phyloP scores from a whole-genome alignment of 2,797 vertebrate species.

The Poeciliopsis paucimaculata region DNA sequence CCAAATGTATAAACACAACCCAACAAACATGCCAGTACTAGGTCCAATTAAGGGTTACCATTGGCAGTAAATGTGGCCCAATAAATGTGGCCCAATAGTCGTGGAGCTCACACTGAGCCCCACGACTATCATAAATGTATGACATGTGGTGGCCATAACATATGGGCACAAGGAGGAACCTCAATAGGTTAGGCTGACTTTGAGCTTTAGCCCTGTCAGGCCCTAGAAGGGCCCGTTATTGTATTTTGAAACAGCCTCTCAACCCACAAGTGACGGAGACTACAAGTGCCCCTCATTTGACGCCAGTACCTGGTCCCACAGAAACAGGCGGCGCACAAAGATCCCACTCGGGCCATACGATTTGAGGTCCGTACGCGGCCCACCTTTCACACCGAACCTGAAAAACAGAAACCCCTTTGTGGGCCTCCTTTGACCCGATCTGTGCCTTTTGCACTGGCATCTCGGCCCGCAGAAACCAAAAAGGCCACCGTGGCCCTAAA shows the following conservation, averaged over 20 bases:
- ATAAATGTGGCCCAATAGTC: neutral
- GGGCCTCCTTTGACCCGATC: neutral
- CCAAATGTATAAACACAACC: neutral
- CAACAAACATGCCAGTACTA: neutral
- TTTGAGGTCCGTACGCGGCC: neutral
- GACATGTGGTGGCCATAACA: neutral
- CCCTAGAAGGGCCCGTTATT: neutral
- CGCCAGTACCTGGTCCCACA: neutral
- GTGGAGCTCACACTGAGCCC: neutral
- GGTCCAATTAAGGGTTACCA: neutral
- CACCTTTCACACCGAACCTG: neutral
- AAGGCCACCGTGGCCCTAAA: neutral
- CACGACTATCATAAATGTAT: neutral
- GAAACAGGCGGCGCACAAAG: neutral
- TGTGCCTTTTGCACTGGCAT: neutral
- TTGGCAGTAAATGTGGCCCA: neutral
- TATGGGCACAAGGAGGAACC: neutral
- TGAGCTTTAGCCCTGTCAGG: neutral
- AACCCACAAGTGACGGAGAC: neutral
- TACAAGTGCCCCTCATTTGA: neutral
- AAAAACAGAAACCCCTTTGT: neutral
- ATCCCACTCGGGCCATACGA: neutral
- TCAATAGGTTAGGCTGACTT: neutral
- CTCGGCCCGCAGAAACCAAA: neutral
- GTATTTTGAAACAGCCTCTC: neutral